Percentiles rank a stretch among this genome's conserved stretches.
phyloP scores from a whole-genome alignment of 2,113 vertebrate genomes.

The Hemicordylus capensis region DNA sequence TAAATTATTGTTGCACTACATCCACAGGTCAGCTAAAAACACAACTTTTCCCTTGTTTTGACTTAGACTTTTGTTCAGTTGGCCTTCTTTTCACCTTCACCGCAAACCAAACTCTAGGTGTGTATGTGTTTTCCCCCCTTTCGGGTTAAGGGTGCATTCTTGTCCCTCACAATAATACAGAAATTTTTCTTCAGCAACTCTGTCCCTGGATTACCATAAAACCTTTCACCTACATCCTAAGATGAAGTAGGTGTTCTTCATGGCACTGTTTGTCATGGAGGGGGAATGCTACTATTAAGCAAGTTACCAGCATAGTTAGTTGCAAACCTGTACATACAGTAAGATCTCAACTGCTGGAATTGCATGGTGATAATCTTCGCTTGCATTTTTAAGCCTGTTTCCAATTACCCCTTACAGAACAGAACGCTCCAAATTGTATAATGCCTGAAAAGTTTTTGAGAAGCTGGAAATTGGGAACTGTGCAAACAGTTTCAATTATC shows the following conservation, averaged over 20 bases:
- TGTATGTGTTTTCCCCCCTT: not conserved
- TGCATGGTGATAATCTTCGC: not conserved
- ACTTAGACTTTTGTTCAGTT: not conserved
- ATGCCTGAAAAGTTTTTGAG: not conserved
- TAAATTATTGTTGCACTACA: not conserved
- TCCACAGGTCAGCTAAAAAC: not conserved
- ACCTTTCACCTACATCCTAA: not conserved
- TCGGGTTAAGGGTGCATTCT: not conserved
- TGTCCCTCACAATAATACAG: conserved; percentile 9
- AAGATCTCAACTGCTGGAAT: not conserved
- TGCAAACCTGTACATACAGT: not conserved
- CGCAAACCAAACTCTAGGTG: not conserved
- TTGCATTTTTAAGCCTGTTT: not conserved
- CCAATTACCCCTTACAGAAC: not conserved
- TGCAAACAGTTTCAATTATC: not conserved
- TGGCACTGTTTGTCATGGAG: not conserved
- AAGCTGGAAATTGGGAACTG: not conserved
- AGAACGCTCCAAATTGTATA: not conserved
- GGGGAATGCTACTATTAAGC: not conserved
- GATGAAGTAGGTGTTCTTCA: conserved; percentile 4
- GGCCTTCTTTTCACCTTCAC: not conserved
- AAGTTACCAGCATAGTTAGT: not conserved
- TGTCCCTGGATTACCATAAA: conserved; percentile 22
- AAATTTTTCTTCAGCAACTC: conserved; percentile 19
- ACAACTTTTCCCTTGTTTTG: conserved; percentile 4